Percentiles rank a stretch among this genome's conserved stretches.
These are phyloP conservation scores for Himalopsyche anomala DNA, from an alignment of 2,888 invertebrate species.

Conservation along the genomic window DNA sequence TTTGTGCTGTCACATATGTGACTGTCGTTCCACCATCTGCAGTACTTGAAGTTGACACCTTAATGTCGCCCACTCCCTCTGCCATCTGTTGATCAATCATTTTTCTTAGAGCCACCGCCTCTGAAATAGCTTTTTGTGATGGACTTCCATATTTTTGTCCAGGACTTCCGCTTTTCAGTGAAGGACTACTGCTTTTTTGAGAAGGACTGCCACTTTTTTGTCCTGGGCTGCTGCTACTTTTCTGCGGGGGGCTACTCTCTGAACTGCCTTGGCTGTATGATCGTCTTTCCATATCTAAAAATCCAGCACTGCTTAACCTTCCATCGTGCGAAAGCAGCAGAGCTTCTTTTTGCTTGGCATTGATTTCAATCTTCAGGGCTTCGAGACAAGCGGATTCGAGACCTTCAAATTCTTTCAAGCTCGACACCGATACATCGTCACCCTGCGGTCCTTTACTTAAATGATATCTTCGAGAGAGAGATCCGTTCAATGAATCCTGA, in stretches of 20 bases:
- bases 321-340: constrained; percentile 80
- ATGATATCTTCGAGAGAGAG: constrained; percentile 84
- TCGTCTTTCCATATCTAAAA: constrained; percentile 75
- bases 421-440: constrained; percentile 91
- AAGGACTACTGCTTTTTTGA: constrained; percentile 75
- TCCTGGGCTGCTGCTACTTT: constrained; percentile 73
- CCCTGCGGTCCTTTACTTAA: constrained; percentile 85
- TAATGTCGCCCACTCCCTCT: constrained; percentile 72
- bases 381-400: constrained; percentile 92
- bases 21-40: constrained; percentile 70
- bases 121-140: constrained; percentile 65
- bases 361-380: constrained; percentile 88
- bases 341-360: constrained; percentile 91
- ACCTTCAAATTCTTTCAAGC: constrained; percentile 94
- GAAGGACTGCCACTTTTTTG: constrained; percentile 75
- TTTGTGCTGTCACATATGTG: constrained; percentile 69
- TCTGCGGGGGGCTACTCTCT: constrained; percentile 78
- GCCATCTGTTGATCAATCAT: constrained; percentile 76
- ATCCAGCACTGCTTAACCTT: constrained; percentile 74
- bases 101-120: constrained; percentile 75
- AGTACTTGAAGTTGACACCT: constrained; percentile 59
- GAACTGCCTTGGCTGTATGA: constrained; percentile 78
- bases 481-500: constrained; percentile 91
- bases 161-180: constrained; percentile 69
- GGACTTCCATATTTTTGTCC: constrained; percentile 64